Conservation (phyloP, 2,113 vertebrate genomes). For the Sinocyclocheilus anophthalmus region DNA sequence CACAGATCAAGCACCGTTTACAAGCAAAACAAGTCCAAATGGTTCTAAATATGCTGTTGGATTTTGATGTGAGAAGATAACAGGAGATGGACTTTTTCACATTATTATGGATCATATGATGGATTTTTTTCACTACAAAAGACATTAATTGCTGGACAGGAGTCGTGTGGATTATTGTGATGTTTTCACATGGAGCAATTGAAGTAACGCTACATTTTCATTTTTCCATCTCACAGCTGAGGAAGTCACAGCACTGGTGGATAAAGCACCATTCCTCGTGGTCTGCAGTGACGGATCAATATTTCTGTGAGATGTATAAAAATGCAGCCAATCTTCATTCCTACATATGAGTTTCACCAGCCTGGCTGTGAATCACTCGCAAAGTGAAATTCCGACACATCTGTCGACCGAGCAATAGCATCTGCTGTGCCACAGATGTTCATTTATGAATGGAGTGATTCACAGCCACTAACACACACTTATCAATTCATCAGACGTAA, state of each 20-base stretch:
- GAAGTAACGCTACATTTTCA: not conserved
- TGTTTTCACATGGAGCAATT: no score
- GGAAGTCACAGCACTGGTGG: not conserved
- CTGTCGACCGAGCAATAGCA: not conserved
- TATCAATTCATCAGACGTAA: slow-evolving; percentile 7
- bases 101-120: no score
- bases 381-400: slow-evolving; percentile 20
- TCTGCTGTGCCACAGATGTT: not conserved
- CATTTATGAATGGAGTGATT: slow-evolving; percentile 20
- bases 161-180: no score
- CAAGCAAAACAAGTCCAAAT: no score
- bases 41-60: no score
- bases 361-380: not conserved
- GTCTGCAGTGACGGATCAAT: not conserved
- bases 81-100: no score
- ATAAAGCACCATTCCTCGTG: not conserved
- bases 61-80: no score
- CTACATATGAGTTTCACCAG: not conserved
- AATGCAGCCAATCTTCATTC: slow-evolving; percentile 20
- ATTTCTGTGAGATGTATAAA: not conserved
- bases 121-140: no score
- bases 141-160: no score
- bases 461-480: not conserved
- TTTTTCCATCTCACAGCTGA: not conserved
- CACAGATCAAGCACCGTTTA: no score